phyloP scores from a whole-genome alignment of 2,113 vertebrate species.

The Ophthalmolycus amberensis region DNA sequence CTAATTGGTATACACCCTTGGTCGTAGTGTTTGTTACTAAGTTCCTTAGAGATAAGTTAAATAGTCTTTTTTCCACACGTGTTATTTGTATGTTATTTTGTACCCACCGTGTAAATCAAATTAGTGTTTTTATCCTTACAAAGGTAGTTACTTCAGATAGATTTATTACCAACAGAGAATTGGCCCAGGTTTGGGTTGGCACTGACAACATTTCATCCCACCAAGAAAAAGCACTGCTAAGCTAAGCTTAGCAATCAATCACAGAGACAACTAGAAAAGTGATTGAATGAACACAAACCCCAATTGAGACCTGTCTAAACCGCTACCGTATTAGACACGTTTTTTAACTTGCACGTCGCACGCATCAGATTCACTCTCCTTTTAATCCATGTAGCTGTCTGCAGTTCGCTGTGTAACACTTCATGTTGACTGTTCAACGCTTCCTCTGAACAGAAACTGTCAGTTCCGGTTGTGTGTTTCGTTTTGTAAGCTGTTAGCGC shows the following conservation, averaged over 20 bases:
- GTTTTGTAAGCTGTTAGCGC: neutral
- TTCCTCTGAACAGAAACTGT: too few relatives aligned
- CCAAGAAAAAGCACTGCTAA: neutral
- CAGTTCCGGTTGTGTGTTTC: neutral
- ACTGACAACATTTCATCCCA: constrained; percentile 14
- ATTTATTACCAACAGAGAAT: neutral
- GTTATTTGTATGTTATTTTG: neutral
- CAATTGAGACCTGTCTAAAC: neutral
- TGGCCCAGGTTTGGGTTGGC: constrained; percentile 12
- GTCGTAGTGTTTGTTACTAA: neutral
- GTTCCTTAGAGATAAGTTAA: neutral
- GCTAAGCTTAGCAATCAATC: neutral
- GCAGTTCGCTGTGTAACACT: too few relatives aligned
- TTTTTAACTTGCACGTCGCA: neutral
- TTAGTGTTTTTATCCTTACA: neutral
- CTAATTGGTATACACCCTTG: neutral
- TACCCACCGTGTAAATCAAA: neutral
- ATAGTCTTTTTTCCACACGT: neutral
- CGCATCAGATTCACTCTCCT: neutral
- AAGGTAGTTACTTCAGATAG: neutral
- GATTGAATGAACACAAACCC: neutral
- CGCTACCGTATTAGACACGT: too few relatives aligned
- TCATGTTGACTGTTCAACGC: too few relatives aligned
- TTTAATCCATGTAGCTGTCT: neutral
- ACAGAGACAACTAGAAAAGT: neutral